Conservation (phyloP, 2,888 invertebrate genomes). For the Dioctria linearis region DNA sequence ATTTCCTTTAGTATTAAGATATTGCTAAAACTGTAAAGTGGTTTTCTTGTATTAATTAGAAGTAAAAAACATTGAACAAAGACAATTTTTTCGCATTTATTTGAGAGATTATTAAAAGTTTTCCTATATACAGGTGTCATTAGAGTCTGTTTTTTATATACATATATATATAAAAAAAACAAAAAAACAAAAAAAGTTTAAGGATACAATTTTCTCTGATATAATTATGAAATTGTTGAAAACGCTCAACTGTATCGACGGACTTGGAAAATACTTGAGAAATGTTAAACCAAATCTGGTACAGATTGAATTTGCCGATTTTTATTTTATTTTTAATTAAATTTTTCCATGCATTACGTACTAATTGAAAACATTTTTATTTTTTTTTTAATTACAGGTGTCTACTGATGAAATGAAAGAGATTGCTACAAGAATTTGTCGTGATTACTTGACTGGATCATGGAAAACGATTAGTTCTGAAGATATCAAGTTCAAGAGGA, state of each 20-base stretch:
- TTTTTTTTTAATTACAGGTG: conserved; percentile 62
- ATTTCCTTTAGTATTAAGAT: conserved; percentile 22
- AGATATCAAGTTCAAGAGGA: conserved; percentile 85
- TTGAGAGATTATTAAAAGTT: background rate
- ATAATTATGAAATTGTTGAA: conserved; percentile 27
- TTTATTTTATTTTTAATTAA: background rate
- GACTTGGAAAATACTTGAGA: conserved; percentile 23
- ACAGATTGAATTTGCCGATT: background rate
- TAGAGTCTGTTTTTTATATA: background rate
- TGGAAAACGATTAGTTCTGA: conserved; percentile 88
- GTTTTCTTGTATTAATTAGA: conserved; percentile 1
- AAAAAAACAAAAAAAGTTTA: background rate
- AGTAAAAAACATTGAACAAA: conserved; percentile 5
- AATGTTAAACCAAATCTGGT: conserved; percentile 38
- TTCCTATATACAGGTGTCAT: background rate
- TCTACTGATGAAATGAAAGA: conserved; percentile 81
- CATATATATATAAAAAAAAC: background rate
- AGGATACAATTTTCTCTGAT: no score
- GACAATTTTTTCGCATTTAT: background rate
- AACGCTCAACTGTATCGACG: conserved; percentile 35
- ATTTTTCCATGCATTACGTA: background rate
- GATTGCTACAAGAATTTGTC: conserved; percentile 87
- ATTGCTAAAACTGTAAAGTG: conserved; percentile 4
- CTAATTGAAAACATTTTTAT: conserved; percentile 7
- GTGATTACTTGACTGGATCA: conserved; percentile 90